Percentiles rank a stretch among this genome's conserved stretches.
Conservation (phyloP, 2,797 vertebrate genomes). For the Choloepus didactylus region DNA sequence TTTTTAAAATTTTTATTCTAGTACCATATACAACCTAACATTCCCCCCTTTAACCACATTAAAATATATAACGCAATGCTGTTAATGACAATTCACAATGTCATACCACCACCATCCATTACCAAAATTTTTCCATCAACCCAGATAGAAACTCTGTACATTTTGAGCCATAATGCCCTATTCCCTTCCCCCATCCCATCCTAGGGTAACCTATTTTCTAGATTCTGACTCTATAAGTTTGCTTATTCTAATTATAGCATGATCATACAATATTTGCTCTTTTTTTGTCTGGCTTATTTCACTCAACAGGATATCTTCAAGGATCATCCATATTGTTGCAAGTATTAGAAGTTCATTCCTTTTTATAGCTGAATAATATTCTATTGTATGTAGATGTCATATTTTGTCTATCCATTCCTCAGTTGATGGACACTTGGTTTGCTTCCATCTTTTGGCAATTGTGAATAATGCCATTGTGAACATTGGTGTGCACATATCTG, state of each 20-base stretch:
- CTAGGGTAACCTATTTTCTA: not conserved
- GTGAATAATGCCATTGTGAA: not conserved
- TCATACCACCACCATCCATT: too few species aligned
- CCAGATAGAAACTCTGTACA: not conserved
- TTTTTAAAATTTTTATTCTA: too few species aligned
- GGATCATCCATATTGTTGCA: not conserved
- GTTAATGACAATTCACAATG: too few species aligned
- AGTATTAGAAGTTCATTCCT: not conserved
- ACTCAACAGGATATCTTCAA: slow-evolving; percentile 21
- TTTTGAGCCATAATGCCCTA: not conserved
- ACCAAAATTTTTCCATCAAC: too few species aligned
- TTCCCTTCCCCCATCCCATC: not conserved
- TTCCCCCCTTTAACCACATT: too few species aligned
- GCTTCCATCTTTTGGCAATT: not conserved
- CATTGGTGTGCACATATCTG: not conserved
- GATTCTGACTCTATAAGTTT: slow-evolving; percentile 49
- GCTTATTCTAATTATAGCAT: not conserved
- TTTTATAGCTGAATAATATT: slow-evolving; percentile 43
- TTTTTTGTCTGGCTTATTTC: not conserved
- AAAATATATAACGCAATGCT: too few species aligned
- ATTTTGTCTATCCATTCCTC: not conserved
- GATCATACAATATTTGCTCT: not conserved
- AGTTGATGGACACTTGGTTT: not conserved
- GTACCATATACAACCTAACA: too few species aligned
- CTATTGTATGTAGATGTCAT: not conserved